Evolutionary conservation across 2,797 vertebrate species (phyloP).

Genomic region (Yasuhikotakia modesta): DNA sequence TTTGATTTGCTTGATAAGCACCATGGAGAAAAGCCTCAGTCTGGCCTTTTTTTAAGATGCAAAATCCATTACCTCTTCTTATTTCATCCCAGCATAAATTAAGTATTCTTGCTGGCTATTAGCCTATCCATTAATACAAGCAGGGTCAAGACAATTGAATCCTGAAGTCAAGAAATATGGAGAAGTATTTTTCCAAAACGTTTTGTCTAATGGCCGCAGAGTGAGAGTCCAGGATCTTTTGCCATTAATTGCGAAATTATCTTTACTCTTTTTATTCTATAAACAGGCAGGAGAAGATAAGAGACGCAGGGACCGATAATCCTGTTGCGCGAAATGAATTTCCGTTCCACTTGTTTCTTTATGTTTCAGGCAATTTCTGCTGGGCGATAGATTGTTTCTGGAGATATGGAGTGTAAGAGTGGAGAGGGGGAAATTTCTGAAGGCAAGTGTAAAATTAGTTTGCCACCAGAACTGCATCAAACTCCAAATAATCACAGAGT

Average conservation of each 20-base stretch:
- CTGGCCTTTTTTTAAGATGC: constrained; percentile 76
- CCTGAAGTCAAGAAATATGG: constrained; percentile 79
- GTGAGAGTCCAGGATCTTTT: constrained; percentile 70
- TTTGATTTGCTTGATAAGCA: constrained; percentile 82
- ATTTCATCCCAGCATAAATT: constrained; percentile 84
- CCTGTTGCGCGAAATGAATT: constrained; percentile 76
- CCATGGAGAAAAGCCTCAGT: constrained; percentile 80
- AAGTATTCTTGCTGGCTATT: constrained; percentile 83
- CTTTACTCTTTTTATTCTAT: constrained; percentile 70
- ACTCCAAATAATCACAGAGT: constrained; percentile 73
- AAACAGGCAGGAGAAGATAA: constrained; percentile 77
- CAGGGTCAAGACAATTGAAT: constrained; percentile 82
- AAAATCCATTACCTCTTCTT: constrained; percentile 84
- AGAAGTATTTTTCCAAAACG: constrained; percentile 78
- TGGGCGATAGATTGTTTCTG: constrained; percentile 71
- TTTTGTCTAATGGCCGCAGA: constrained; percentile 75
- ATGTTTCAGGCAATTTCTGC: constrained; percentile 77
- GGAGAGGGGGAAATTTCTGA: constrained; percentile 49
- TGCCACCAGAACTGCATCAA: constrained; percentile 74
- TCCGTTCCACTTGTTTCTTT: constrained; percentile 79
- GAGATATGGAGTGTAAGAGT: constrained; percentile 72
- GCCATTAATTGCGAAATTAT: constrained; percentile 81
- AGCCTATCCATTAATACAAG: constrained; percentile 82
- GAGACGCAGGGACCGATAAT: constrained; percentile 74
- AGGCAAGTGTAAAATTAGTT: constrained; percentile 72